These are phyloP conservation scores for Pheosia tremula DNA, from an alignment of 2,888 invertebrate species.

Conservation along the genomic window DNA sequence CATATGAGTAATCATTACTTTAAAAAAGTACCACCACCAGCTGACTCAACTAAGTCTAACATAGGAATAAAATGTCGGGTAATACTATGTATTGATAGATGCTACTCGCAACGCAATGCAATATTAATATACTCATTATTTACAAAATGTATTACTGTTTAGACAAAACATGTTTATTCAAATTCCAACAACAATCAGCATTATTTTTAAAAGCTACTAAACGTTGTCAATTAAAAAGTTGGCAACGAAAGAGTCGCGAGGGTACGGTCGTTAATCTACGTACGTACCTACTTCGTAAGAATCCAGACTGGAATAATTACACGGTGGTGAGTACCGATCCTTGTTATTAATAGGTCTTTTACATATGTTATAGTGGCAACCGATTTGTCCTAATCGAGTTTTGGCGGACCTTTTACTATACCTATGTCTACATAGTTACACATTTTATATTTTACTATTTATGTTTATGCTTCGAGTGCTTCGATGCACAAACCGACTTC, in stretches of 20 bases:
- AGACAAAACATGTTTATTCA: constrained; percentile 4
- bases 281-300: constrained; percentile 26
- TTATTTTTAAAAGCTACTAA: constrained; percentile 23
- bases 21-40: no score
- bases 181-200: constrained; percentile 15
- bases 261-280: constrained; percentile 23
- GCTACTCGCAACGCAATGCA: no score
- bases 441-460: no score
- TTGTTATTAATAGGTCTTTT: constrained; percentile 20
- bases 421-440: no score
- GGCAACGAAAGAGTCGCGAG: constrained; percentile 31
- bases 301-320: constrained; percentile 34
- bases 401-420: not conserved
- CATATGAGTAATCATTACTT: no score
- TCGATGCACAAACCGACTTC: no score
- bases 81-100: no score
- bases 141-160: not conserved
- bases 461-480: no score
- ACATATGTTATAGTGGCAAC: constrained; percentile 6
- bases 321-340: constrained; percentile 25
- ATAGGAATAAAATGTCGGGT: no score
- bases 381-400: not conserved
- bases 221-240: constrained; percentile 38
- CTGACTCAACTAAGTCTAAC: no score
- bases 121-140: no score